A percentile compares a stretch with the other conserved stretches of the same genome.
phyloP scores from a whole-genome alignment of 2,797 vertebrate species.

The Melanotaenia pygmaea region DNA sequence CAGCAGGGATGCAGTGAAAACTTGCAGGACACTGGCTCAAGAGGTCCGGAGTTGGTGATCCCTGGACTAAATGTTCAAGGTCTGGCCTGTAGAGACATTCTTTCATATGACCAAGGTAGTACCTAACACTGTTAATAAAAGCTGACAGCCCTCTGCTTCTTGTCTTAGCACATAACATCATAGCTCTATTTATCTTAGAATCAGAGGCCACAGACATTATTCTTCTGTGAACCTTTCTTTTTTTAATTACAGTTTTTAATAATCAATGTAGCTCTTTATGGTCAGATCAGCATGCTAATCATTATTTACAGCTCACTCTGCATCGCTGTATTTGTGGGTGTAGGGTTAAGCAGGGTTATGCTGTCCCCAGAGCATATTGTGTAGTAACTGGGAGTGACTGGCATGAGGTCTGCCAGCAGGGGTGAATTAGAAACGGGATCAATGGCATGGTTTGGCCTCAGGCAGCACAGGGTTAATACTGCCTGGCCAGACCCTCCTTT shows the following conservation, averaged over 20 bases:
- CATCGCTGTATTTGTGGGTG: slow-evolving; percentile 52
- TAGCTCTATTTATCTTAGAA: too few species aligned
- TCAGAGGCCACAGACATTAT: too few species aligned
- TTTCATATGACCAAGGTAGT: too few species aligned
- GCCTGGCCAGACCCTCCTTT: slow-evolving; percentile 67
- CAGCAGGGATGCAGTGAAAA: too few species aligned
- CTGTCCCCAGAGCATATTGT: slow-evolving; percentile 80
- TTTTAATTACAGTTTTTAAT: not conserved
- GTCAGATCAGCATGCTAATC: slow-evolving; percentile 41
- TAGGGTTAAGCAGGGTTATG: slow-evolving; percentile 52
- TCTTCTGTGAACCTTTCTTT: too few species aligned
- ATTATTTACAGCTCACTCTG: slow-evolving; percentile 43
- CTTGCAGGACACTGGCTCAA: too few species aligned
- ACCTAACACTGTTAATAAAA: too few species aligned
- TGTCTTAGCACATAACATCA: too few species aligned
- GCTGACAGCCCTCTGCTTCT: too few species aligned
- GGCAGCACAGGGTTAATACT: slow-evolving; percentile 79
- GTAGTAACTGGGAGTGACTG: slow-evolving; percentile 76
- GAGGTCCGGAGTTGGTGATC: too few species aligned
- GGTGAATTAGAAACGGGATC: slow-evolving; percentile 83
- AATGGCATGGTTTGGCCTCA: slow-evolving; percentile 73
- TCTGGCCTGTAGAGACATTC: too few species aligned
- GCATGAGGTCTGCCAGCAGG: slow-evolving; percentile 78
- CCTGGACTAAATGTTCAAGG: too few species aligned
- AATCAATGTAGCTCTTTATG: slow-evolving; percentile 4